Percentiles rank a stretch among this genome's conserved stretches.
Evolutionary conservation across 2,113 vertebrate species (phyloP).

Genomic region (Saimiri boliviensis): DNA sequence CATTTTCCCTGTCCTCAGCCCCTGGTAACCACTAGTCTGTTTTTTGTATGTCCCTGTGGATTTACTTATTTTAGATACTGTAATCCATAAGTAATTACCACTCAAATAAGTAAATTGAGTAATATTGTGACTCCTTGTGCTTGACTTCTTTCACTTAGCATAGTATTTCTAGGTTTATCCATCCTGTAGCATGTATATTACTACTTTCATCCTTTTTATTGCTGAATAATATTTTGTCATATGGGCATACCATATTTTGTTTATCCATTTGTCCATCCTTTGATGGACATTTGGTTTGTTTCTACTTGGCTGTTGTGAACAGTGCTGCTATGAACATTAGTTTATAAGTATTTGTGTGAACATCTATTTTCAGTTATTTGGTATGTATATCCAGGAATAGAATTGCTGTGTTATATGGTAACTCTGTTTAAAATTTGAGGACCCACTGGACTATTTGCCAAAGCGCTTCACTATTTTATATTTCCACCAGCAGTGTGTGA

Average conservation of each 20-base stretch:
- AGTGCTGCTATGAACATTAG: background rate
- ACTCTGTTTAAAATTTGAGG: background rate
- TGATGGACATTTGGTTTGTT: constrained; percentile 35
- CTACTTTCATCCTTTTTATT: background rate
- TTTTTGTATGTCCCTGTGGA: background rate
- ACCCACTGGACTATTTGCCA: background rate
- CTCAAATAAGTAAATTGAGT: background rate
- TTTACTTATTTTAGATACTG: background rate
- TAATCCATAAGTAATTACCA: background rate
- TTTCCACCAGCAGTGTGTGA: background rate
- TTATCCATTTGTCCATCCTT: background rate
- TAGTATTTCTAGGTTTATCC: background rate
- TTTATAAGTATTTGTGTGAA: background rate
- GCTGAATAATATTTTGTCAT: background rate
- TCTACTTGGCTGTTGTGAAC: background rate
- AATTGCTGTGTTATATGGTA: background rate
- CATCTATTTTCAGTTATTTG: constrained; percentile 30
- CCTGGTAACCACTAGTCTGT: background rate
- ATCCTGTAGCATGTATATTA: background rate
- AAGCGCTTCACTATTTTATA: background rate
- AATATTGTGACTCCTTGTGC: background rate
- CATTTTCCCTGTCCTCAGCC: background rate
- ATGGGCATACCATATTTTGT: background rate
- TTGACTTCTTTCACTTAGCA: constrained; percentile 4
- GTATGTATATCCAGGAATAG: background rate